Percentiles rank a stretch among this genome's conserved stretches.
phyloP scores from a whole-genome alignment of 2,888 invertebrate genomes.

The Pinctada fucata region DNA sequence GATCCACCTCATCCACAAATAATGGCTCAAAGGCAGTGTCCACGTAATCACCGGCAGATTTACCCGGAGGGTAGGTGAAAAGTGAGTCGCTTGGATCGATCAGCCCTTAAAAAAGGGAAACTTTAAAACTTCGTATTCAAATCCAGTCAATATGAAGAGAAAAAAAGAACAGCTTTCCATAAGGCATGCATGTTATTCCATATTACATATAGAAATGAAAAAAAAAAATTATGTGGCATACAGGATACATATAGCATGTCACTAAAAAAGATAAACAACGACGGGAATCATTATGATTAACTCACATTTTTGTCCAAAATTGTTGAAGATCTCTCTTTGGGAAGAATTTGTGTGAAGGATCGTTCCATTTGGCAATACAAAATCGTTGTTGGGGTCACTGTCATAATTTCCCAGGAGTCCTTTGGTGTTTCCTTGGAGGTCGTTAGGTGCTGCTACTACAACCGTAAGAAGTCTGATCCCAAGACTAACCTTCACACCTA shows the following conservation, averaged over 20 bases:
- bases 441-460: conserved; percentile 1
- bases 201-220: too few species aligned
- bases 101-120: not conserved
- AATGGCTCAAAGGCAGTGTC: conserved; percentile 28
- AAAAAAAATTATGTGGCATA: too few species aligned
- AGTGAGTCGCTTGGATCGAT: conserved; percentile 3
- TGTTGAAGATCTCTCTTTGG: conserved; percentile 29
- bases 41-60: conserved; percentile 12
- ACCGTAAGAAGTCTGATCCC: conserved; percentile 20
- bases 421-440: conserved; percentile 13
- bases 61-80: conserved; percentile 13
- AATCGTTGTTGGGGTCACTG: conserved; percentile 26
- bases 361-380: conserved; percentile 23
- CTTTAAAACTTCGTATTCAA: too few species aligned
- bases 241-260: too few species aligned
- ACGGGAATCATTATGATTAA: too few species aligned
- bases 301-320: conserved; percentile 36
- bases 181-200: not conserved
- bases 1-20: conserved; percentile 28
- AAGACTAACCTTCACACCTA: conserved; percentile 1
- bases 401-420: conserved; percentile 37
- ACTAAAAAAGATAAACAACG: too few species aligned
- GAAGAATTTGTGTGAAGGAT: conserved; percentile 9
- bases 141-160: too few species aligned
- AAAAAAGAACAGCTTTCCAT: not conserved